Percentiles rank a stretch among this genome's conserved stretches.
Evolutionary conservation across 1,140 invertebrate genomes (phyloP).

Genomic region (Trichonephila clavata): DNA sequence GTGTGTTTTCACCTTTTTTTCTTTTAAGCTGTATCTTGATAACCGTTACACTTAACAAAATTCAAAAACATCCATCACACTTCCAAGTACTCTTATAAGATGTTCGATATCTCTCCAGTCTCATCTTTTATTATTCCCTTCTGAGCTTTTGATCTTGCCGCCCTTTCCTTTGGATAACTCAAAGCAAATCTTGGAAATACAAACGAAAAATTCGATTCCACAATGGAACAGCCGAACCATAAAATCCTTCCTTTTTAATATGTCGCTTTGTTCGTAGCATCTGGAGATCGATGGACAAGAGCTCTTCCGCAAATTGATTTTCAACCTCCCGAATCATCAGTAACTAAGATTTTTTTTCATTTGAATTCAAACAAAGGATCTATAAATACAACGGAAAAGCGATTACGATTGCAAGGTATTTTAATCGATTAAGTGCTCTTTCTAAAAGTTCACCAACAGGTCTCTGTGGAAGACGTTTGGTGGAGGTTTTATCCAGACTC

Average conservation of each 20-base stretch:
- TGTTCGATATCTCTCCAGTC: neutral
- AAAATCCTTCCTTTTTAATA: slow-evolving; percentile 38
- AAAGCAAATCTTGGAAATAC: slow-evolving; percentile 10
- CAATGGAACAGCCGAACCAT: slow-evolving; percentile 20
- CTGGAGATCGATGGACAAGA: neutral
- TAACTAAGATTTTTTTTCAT: slow-evolving; percentile 17
- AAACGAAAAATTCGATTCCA: neutral
- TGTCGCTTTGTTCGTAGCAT: neutral
- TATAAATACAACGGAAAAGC: slow-evolving; percentile 27
- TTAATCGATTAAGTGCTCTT: slow-evolving; percentile 23
- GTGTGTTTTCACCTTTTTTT: too few relatives aligned
- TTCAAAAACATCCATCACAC: neutral
- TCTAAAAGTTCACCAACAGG: neutral
- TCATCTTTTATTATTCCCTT: neutral
- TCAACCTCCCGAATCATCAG: slow-evolving; percentile 20
- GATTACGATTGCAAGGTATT: slow-evolving; percentile 27
- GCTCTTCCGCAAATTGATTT: slow-evolving; percentile 15
- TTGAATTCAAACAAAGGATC: slow-evolving; percentile 30
- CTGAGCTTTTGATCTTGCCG: neutral
- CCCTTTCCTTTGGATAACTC: neutral
- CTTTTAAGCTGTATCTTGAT: neutral
- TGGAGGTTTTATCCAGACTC: neutral
- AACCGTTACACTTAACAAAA: neutral
- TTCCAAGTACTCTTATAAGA: neutral
- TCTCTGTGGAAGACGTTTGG: neutral